A percentile compares a stretch with the other conserved stretches of the same genome.
Conservation (phyloP, 2,113 vertebrate species). For the Prionailurus bengalensis region DNA sequence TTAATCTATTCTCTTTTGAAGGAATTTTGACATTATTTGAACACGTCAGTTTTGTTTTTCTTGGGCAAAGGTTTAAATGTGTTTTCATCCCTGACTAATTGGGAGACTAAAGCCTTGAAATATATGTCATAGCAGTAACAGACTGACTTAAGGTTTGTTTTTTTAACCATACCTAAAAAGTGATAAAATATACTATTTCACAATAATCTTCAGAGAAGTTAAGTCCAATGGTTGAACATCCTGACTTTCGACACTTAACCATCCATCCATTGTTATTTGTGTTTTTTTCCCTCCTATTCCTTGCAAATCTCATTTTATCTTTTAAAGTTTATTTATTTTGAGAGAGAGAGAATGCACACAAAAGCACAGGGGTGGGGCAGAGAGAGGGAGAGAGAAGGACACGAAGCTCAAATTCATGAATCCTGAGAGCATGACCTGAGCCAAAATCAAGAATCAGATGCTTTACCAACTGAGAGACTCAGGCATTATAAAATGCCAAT, state of each 20-base stretch:
- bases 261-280: background rate
- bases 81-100: background rate
- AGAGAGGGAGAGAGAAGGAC: too few relatives aligned
- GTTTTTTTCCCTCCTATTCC: background rate
- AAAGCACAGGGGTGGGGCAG: too few relatives aligned
- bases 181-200: background rate
- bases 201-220: constrained; percentile 22
- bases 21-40: background rate
- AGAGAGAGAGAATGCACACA: too few relatives aligned
- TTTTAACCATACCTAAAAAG: background rate
- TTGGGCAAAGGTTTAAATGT: background rate
- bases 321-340: too few relatives aligned
- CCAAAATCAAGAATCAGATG: too few relatives aligned
- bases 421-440: too few relatives aligned
- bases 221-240: background rate
- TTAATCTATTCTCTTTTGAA: background rate
- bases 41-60: background rate
- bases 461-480: too few relatives aligned
- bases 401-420: too few relatives aligned
- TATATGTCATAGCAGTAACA: background rate
- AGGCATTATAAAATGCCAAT: background rate
- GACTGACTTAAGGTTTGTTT: background rate
- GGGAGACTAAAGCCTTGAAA: background rate
- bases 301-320: background rate
- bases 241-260: background rate